Percentiles rank a stretch among this genome's conserved stretches.
phyloP scores from a whole-genome alignment of 2,113 vertebrate species.

The Podarcis cretensis region DNA sequence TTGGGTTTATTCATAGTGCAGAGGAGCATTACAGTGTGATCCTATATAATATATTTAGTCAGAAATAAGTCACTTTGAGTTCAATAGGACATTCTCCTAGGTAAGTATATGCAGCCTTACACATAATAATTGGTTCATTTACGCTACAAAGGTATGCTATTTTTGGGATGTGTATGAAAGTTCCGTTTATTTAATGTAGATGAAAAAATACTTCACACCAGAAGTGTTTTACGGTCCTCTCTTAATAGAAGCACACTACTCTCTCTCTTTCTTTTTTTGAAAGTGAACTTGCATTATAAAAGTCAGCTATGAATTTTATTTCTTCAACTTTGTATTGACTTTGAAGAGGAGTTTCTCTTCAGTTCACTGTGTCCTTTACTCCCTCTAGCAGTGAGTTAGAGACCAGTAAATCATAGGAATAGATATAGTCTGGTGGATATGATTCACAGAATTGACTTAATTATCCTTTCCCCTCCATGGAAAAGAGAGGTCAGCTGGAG shows the following conservation, averaged over 20 bases:
- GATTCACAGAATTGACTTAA: conserved; percentile 42
- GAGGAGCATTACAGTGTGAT: not conserved
- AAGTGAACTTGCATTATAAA: not conserved
- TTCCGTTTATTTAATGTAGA: not conserved
- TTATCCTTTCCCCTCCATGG: conserved; percentile 32
- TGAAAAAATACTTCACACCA: not conserved
- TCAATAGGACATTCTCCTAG: not conserved
- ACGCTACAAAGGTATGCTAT: not conserved
- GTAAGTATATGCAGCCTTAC: not conserved
- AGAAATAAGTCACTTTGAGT: not conserved
- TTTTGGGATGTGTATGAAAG: not conserved
- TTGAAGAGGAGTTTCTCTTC: not conserved
- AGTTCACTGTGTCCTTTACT: not conserved
- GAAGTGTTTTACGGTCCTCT: not conserved
- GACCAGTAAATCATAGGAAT: conserved; percentile 43
- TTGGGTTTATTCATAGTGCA: not conserved
- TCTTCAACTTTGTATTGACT: not conserved
- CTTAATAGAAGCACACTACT: not conserved
- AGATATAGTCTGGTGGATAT: conserved; percentile 44
- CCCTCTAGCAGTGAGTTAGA: not conserved
- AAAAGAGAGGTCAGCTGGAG: conserved; percentile 11
- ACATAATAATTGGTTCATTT: not conserved
- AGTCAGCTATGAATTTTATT: not conserved
- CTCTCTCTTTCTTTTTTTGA: conserved; percentile 17
- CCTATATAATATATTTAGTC: not conserved